Evolutionary conservation across 2,888 invertebrate genomes (phyloP), one percentile per base, ranked within the genome.

Genomic region (Hoplodrina blanda): DNA sequence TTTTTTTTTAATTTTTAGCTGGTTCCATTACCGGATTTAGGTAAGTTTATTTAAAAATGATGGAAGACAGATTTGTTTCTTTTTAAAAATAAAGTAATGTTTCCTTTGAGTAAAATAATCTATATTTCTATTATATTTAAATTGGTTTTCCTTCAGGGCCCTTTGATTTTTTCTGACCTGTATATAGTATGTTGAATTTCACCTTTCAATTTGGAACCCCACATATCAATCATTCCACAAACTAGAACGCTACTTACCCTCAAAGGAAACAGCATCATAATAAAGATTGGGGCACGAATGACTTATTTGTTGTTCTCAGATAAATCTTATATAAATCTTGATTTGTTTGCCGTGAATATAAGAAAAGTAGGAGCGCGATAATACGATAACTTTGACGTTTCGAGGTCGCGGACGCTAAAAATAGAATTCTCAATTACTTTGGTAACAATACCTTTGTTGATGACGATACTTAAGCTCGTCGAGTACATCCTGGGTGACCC

Each of bases 291-390:
- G 52, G 46, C 41, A 55, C 49, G 61, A 75, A 70, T 82, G 74
- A 82, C 72, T 76, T 81, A 82, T 80, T 80, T 80, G 78, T 83
- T 83, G 81, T 81, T 81, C 68, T 53, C 50, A 74, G 68, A 82
- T 82, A 82, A 82, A 81, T 81, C 83, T 53, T 72, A 59, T 52
- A 72, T 55, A 69, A 72, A 81, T 78, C 81, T 83, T 83, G 81
- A 82, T 82, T 81, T 83, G 69, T 81, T 68, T 72, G 63, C 65
- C 81, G 72, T 71, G 70, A 72, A 80, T 74, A 80, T 72, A 73
- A 70, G 80, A 69, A 71, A 56, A 69, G 54, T 63, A 20, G 62
- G 2, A 75, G 62, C 55, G 53, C 65, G 71, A 72, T 64, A 69
- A 62, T 71, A 57, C 25, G 63, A 63, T 62, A 56, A 69, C 19